These are phyloP conservation scores for Cochlearius cochlearius DNA, from an alignment of 2,113 vertebrate species.

Conservation along the genomic window DNA sequence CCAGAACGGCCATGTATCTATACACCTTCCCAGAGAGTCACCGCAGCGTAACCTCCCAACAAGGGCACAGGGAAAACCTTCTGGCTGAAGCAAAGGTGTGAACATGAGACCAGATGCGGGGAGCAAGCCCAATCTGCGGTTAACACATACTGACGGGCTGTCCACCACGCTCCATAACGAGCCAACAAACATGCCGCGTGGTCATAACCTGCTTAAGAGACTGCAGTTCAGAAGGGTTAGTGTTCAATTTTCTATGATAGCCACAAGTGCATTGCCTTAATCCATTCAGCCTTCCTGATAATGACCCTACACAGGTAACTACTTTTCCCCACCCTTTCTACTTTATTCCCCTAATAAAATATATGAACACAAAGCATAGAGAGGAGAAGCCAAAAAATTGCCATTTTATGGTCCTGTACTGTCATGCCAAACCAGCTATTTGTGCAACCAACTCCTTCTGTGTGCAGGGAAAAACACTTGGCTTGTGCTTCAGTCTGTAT, in stretches of 20 bases:
- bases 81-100: background rate
- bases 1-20: background rate
- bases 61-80: background rate
- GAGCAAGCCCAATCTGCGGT: background rate
- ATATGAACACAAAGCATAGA: conserved; percentile 69
- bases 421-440: background rate
- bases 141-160: background rate
- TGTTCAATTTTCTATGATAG: background rate
- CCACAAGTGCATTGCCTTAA: conserved; percentile 13
- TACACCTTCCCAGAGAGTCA: background rate
- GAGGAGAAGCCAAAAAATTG: conserved; percentile 70
- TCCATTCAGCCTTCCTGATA: conserved; percentile 20
- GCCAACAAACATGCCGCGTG: background rate
- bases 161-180: background rate
- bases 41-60: background rate
- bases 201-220: background rate
- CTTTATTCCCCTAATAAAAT: conserved; percentile 45
- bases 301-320: background rate
- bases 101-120: background rate
- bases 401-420: conserved; percentile 59
- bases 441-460: background rate
- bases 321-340: conserved; percentile 28
- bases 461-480: background rate
- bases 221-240: background rate
- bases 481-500: background rate